phyloP scores from a whole-genome alignment of 2,797 vertebrate genomes.

The Hippocampus kuda region DNA sequence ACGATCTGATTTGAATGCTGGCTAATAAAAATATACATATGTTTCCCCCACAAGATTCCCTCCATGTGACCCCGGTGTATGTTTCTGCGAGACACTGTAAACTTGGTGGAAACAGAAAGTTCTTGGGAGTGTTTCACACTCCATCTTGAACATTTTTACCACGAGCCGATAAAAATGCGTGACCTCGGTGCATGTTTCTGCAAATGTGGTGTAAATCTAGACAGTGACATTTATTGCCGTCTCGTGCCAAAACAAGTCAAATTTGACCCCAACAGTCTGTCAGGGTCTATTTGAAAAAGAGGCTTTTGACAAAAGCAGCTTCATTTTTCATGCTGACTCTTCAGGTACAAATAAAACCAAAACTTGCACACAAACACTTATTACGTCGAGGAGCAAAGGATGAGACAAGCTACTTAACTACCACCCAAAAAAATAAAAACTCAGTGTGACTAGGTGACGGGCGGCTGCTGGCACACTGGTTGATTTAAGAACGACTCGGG shows the following conservation, averaged over 20 bases:
- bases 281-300: not conserved
- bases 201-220: no score
- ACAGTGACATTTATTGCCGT: not conserved
- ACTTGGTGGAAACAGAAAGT: not conserved
- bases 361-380: not conserved
- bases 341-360: not conserved
- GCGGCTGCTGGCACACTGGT: conserved; percentile 61
- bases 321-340: not conserved
- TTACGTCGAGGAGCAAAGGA: conserved; percentile 17
- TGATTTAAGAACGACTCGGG: conserved; percentile 64
- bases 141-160: not conserved
- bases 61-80: not conserved
- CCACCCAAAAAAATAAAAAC: conserved; percentile 43
- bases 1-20: not conserved
- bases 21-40: no score
- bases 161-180: no score
- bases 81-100: not conserved
- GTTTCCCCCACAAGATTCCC: not conserved
- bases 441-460: conserved; percentile 62
- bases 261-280: not conserved
- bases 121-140: not conserved
- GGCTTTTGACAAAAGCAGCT: not conserved
- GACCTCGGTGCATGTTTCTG: no score
- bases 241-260: not conserved
- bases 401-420: conserved; percentile 67